A percentile compares a stretch with the other conserved stretches of the same genome.
phyloP scores from a whole-genome alignment of 2,888 invertebrate genomes.

The Cephus nigrinus region DNA sequence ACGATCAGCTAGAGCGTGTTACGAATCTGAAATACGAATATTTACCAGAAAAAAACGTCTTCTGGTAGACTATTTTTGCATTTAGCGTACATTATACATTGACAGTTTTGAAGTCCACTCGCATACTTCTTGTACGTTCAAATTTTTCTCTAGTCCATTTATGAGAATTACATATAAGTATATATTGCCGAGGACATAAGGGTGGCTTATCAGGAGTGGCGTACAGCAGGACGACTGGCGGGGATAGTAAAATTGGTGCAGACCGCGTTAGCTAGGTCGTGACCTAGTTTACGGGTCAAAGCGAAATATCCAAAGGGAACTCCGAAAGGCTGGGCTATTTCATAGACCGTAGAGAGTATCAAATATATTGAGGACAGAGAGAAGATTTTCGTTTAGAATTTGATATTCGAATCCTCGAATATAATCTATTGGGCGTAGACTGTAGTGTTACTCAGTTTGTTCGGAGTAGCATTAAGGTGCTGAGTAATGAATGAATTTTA shows the following conservation, averaged over 20 bases:
- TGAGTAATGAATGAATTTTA: not conserved
- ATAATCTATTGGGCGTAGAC: not conserved
- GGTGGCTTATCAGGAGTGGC: not conserved
- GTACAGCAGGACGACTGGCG: not conserved
- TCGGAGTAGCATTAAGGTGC: not conserved
- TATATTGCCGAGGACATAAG: not conserved
- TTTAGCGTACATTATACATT: not conserved
- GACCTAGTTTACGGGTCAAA: conserved; percentile 40
- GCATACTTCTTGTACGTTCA: no score
- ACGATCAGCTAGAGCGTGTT: not conserved
- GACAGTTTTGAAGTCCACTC: not conserved
- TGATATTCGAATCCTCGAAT: not conserved
- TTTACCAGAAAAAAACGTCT: not conserved
- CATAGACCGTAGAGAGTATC: not conserved
- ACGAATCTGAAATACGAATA: not conserved
- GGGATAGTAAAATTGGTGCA: conserved; percentile 33
- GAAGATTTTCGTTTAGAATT: not conserved
- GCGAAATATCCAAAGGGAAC: not conserved
- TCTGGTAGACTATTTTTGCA: no score
- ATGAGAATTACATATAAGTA: not conserved
- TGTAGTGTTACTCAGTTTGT: not conserved
- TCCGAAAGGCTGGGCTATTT: not conserved
- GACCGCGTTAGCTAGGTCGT: conserved; percentile 38
- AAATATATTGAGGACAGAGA: not conserved
- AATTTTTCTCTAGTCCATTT: not conserved